Evolutionary conservation across 2,113 vertebrate species (phyloP).

Genomic region (Formicarius rufipectus): DNA sequence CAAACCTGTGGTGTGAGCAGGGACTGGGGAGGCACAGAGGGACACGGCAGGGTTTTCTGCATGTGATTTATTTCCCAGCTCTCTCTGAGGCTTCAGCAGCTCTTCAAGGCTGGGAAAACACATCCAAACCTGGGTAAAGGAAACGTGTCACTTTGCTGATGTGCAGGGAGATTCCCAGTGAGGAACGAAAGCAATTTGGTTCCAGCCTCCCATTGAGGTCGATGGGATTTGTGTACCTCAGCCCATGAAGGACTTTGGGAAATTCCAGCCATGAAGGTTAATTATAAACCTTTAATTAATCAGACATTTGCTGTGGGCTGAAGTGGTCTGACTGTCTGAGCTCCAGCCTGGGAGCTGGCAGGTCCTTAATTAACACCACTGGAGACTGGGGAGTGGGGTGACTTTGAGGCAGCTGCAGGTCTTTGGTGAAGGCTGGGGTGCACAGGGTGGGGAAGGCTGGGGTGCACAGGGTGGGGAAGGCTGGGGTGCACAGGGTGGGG

Average conservation of each 20-base stretch:
- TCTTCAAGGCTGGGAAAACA: background rate
- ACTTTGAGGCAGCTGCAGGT: background rate
- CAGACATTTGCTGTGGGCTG: slow-evolving; percentile 18
- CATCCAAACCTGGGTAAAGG: background rate
- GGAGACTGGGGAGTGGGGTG: background rate
- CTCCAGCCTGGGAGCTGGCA: background rate
- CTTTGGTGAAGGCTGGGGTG: background rate
- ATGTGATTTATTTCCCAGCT: slow-evolving; percentile 9
- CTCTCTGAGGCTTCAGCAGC: background rate
- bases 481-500: background rate
- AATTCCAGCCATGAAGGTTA: slow-evolving; percentile 67
- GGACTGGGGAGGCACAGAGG: background rate
- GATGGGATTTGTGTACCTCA: slow-evolving; percentile 19
- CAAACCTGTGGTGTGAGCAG: background rate
- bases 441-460: background rate
- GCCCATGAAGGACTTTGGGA: slow-evolving; percentile 53
- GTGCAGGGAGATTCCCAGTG: background rate
- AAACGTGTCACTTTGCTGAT: background rate
- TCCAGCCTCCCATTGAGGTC: background rate
- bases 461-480: background rate
- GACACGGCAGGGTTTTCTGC: background rate
- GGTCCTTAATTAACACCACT: background rate
- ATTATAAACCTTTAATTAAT: slow-evolving; percentile 62
- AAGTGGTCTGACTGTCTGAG: slow-evolving; percentile 37
- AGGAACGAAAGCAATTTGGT: background rate